Evolutionary conservation across 1,140 invertebrate genomes (phyloP).

Genomic region (Mya arenaria): DNA sequence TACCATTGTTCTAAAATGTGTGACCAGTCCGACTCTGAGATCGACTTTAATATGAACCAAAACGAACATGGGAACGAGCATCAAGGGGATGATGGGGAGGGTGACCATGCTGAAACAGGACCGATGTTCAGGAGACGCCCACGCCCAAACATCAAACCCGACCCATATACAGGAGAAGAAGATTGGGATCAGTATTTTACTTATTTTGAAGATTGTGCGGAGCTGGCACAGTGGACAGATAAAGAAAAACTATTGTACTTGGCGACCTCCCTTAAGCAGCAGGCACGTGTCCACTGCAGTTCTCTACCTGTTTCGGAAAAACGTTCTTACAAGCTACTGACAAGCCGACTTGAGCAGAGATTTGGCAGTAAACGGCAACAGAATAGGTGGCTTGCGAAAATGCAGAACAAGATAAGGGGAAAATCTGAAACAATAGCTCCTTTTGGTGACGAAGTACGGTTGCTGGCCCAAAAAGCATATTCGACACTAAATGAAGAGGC

Average conservation of each 20-base stretch:
- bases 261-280: not conserved
- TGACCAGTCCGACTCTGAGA: conserved; percentile 26
- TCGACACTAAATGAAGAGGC: not conserved
- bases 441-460: conserved; percentile 29
- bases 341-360: not conserved
- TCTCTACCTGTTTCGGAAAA: conserved; percentile 12
- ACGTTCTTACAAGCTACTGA: not conserved
- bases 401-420: conserved; percentile 3
- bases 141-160: conserved; percentile 34
- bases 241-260: conserved; percentile 13
- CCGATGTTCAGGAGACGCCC: not conserved
- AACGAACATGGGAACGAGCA: not conserved
- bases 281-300: conserved; percentile 13
- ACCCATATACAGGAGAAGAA: conserved; percentile 42
- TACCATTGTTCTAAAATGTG: no score
- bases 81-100: not conserved
- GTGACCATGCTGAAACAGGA: no score
- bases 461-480: conserved; percentile 34
- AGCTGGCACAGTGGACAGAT: conserved; percentile 25
- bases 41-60: conserved; percentile 21
- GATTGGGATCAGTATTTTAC: conserved; percentile 32
- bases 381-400: conserved; percentile 27
- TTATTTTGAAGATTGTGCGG: conserved; percentile 48
- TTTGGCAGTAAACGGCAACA: conserved; percentile 45
- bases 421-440: not conserved